These are phyloP conservation scores for Stegastes partitus DNA, from an alignment of 2,113 vertebrate species.

Conservation along the genomic window DNA sequence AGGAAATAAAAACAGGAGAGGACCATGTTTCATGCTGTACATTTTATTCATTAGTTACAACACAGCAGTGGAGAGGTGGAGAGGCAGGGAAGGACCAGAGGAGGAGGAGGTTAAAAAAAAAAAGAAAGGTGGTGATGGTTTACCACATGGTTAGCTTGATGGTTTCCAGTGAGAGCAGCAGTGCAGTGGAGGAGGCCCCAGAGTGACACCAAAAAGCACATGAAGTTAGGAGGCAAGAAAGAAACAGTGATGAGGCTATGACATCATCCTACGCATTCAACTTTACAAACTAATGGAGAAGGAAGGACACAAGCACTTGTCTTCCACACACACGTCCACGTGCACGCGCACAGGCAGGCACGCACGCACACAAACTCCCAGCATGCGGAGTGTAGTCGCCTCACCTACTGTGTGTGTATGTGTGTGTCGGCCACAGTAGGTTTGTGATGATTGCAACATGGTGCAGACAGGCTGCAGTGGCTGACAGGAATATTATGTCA, in stretches of 20 bases:
- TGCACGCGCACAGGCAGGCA: not conserved
- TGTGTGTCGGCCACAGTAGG: conserved; percentile 44
- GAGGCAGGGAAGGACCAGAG: not conserved
- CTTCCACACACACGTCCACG: conserved; percentile 11
- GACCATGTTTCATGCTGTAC: conserved; percentile 68
- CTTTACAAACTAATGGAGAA: conserved; percentile 72
- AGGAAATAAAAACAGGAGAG: conserved; percentile 64
- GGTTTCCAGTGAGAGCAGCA: conserved; percentile 56
- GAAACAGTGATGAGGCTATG: conserved; percentile 57
- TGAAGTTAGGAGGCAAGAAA: conserved; percentile 63
- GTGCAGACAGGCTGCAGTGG: conserved; percentile 76
- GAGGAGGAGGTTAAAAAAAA: conserved; percentile 1
- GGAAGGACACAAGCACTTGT: conserved; percentile 46
- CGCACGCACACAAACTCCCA: conserved; percentile 56
- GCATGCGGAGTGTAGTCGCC: conserved; percentile 50
- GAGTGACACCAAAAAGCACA: conserved; percentile 45
- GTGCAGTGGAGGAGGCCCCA: conserved; percentile 41
- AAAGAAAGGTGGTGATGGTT: conserved; percentile 33
- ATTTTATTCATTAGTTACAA: conserved; percentile 70
- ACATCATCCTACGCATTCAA: conserved; percentile 75
- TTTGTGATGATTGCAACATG: conserved; percentile 60
- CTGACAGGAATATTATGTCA: conserved; percentile 63
- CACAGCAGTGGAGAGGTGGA: conserved; percentile 37
- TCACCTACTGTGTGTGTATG: conserved; percentile 39
- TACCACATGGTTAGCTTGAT: conserved; percentile 64